A percentile compares a stretch with the other conserved stretches of the same genome.
Conservation (phyloP, 2,797 vertebrate species). For the Melanotaenia parkinsoni region DNA sequence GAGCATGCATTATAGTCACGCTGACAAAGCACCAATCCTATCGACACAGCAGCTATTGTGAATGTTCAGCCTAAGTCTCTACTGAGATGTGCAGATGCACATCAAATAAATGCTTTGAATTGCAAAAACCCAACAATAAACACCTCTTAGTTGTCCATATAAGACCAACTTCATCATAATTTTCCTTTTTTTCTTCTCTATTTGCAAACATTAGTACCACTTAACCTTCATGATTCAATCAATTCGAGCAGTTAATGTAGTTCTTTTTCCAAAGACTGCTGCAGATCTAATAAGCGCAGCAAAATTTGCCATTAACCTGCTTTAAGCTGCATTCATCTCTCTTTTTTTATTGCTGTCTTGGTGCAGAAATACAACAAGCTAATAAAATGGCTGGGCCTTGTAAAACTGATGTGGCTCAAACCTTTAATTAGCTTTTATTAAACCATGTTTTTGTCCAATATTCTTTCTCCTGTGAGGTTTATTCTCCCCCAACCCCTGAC, state of each 20-base stretch:
- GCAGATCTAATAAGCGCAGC: background rate
- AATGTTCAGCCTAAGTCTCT: slow-evolving; percentile 22
- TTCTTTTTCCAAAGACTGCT: background rate
- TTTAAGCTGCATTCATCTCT: background rate
- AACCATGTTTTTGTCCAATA: background rate
- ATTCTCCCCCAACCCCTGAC: background rate
- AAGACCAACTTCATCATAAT: background rate
- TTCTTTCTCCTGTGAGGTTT: background rate
- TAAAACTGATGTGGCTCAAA: background rate
- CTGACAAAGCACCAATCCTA: slow-evolving; percentile 10
- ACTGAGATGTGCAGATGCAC: background rate
- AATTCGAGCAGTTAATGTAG: background rate
- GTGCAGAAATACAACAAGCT: background rate
- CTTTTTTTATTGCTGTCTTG: background rate
- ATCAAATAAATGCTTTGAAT: slow-evolving; percentile 15
- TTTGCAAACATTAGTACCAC: background rate
- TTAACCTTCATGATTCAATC: background rate
- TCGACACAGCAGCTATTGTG: slow-evolving; percentile 65
- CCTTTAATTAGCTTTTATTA: background rate
- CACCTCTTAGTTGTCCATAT: background rate
- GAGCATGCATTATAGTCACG: slow-evolving; percentile 85
- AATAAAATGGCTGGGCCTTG: background rate
- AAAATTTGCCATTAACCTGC: background rate
- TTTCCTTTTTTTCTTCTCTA: no score
- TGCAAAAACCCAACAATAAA: background rate